Base-by-base conservation (phyloP, 2,797 vertebrate genomes). In the Sebastes dallii region DNA sequence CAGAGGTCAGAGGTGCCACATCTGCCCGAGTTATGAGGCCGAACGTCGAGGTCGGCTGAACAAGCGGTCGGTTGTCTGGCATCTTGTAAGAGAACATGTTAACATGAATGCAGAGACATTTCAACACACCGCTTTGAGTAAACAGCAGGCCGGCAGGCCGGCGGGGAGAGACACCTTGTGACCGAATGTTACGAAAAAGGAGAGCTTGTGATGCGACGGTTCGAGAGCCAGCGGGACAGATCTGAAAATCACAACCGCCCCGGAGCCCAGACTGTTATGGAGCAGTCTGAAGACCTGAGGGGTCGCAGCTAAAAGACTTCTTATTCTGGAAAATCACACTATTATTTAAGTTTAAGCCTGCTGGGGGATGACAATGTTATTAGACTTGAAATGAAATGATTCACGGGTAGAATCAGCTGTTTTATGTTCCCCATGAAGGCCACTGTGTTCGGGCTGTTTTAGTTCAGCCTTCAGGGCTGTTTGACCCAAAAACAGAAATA, bases 1-100 rank as follows among this genome's bases (percentile, higher is more conserved):
- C 80, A 75, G 4, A 22, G 85, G 83, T 89, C 81, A 76, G 30
- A 46, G 65, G 75, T 60, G 46, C 8, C 84, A 82, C 91, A 87
- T 89, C 85, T 87, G 82, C 6, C 56, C 3, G 14, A 13, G 50
- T 82, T 69, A 83, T 82, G 81, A 72, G 64, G 39, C 72, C 22
- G 7, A 80, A 81, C 67, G 1, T 2, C 4, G n/a, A 4, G 25
- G 1, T 22, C 8, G 7, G n/a, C 29, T 16, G 46, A 77, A 86
- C 77, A 80, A 82, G 75, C 20, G 25, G 27, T 2, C 11, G 1
- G 39, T 66, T 87, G 83, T 81, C 71, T 27, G 65, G 25, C 61
- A 54, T 71, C 60, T 29, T 62, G 20, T 58, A 13, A 62, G 24
- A 75, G 30, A 50, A 75, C 20, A n/a, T n/a, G 52, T 69, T 60